These are phyloP conservation scores for Aptenodytes forsteri DNA, from an alignment of 2,113 vertebrate species.

Conservation along the genomic window DNA sequence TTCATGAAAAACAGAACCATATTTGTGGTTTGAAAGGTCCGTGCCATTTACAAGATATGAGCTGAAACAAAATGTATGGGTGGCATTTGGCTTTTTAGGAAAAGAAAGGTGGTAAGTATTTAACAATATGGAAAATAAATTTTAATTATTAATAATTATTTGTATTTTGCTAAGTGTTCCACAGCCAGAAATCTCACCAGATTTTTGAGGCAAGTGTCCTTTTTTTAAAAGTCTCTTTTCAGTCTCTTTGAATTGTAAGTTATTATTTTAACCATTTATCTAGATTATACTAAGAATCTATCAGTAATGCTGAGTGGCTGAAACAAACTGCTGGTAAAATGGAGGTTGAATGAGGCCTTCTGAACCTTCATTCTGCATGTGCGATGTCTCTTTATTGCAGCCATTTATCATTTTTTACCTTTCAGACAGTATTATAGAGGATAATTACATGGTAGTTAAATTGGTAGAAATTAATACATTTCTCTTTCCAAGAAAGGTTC, in stretches of 20 bases:
- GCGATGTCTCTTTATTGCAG: constrained; percentile 17
- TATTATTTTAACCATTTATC: constrained; percentile 18
- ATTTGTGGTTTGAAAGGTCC: background rate
- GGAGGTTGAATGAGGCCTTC: background rate
- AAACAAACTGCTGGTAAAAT: constrained; percentile 5
- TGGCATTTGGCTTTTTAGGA: background rate
- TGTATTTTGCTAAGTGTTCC: background rate
- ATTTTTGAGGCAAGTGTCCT: background rate
- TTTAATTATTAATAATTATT: background rate
- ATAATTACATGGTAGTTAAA: constrained; percentile 53
- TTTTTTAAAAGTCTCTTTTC: background rate
- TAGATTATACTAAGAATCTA: background rate
- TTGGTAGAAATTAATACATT: constrained; percentile 31
- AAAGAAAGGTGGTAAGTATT: background rate
- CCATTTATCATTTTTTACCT: constrained; percentile 49
- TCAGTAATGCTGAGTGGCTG: background rate
- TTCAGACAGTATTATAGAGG: constrained; percentile 22
- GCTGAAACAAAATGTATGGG: background rate
- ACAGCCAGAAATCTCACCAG: background rate
- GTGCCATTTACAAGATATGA: background rate
- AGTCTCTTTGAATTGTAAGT: background rate
- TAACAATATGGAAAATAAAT: background rate
- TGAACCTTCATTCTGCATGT: background rate
- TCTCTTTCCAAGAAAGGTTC: constrained; percentile 11
- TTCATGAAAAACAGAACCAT: background rate